Evolutionary conservation across 2,113 vertebrate genomes (phyloP).

Genomic region (Misgurnus mizolepis): DNA sequence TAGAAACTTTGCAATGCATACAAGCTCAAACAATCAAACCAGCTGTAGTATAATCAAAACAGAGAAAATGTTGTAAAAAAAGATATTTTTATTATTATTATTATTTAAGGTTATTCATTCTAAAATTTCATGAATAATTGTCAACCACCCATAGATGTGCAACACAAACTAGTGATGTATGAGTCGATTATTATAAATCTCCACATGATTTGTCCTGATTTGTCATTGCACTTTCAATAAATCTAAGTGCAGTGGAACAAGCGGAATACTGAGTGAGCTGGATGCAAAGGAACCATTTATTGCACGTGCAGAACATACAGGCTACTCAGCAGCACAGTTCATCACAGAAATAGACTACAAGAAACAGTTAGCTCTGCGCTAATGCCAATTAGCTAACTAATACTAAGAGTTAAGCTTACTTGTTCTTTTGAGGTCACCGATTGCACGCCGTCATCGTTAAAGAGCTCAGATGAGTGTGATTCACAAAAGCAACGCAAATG

Average conservation of each 20-base stretch:
- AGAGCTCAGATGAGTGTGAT: constrained; percentile 64
- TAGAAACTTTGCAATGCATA: no score
- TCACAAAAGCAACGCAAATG: constrained; percentile 71
- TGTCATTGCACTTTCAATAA: background rate
- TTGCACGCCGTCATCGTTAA: constrained; percentile 72
- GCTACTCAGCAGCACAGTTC: background rate
- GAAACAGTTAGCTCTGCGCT: constrained; percentile 15
- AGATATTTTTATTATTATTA: background rate
- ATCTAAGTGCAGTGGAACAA: background rate
- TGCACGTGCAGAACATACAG: constrained; percentile 7
- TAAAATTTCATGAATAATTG: background rate
- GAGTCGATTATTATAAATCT: background rate
- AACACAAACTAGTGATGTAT: background rate
- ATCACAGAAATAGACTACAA: background rate
- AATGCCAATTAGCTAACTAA: constrained; percentile 4
- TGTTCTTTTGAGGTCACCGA: constrained; percentile 77
- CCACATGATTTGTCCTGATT: background rate
- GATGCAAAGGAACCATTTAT: background rate
- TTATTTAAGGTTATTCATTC: background rate
- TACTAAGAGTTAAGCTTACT: constrained; percentile 61
- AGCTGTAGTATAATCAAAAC: no score
- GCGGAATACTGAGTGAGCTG: background rate
- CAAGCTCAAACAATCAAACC: no score
- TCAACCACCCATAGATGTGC: background rate
- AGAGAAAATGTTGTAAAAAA: no score